phyloP scores from a whole-genome alignment of 2,113 vertebrate genomes.

The Pleuronectes platessa region DNA sequence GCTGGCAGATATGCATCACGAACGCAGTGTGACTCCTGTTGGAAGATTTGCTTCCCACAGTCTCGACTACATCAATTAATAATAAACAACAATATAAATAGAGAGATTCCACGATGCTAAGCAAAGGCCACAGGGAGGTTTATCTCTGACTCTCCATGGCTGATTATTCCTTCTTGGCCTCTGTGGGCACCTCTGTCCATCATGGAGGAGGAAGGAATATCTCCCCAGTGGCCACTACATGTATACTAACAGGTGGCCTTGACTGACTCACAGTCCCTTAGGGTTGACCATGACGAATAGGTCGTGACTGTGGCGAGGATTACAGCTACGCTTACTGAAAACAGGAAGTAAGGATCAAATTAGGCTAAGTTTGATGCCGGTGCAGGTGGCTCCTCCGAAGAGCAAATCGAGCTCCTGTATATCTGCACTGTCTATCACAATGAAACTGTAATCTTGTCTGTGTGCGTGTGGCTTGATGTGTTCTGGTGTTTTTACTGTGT shows the following conservation, averaged over 20 bases:
- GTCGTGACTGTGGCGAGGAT: conserved; percentile 31
- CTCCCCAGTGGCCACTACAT: conserved; percentile 40
- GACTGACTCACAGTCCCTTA: conserved; percentile 58
- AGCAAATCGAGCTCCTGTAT: neutral
- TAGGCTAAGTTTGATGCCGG: conserved; percentile 10
- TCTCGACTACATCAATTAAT: conserved; percentile 30
- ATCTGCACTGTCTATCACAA: neutral
- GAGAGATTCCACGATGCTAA: neutral
- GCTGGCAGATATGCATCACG: neutral
- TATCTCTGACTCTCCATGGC: neutral
- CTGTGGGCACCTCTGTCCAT: conserved; percentile 33
- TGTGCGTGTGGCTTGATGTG: neutral
- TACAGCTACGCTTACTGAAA: conserved; percentile 19
- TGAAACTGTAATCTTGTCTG: neutral
- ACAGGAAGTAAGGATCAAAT: conserved; percentile 34
- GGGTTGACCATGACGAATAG: conserved; percentile 49
- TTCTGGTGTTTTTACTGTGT: neutral
- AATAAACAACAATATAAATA: neutral
- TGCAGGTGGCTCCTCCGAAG: conserved; percentile 25
- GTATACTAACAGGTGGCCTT: conserved; percentile 62
- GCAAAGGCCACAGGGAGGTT: neutral
- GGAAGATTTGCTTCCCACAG: conserved; percentile 11
- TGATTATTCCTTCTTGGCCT: conserved; percentile 27
- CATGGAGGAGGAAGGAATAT: conserved; percentile 45
- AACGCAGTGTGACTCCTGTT: neutral